Evolutionary conservation across 2,797 vertebrate genomes (phyloP).

Genomic region (Hippopotamyrus pictus): DNA sequence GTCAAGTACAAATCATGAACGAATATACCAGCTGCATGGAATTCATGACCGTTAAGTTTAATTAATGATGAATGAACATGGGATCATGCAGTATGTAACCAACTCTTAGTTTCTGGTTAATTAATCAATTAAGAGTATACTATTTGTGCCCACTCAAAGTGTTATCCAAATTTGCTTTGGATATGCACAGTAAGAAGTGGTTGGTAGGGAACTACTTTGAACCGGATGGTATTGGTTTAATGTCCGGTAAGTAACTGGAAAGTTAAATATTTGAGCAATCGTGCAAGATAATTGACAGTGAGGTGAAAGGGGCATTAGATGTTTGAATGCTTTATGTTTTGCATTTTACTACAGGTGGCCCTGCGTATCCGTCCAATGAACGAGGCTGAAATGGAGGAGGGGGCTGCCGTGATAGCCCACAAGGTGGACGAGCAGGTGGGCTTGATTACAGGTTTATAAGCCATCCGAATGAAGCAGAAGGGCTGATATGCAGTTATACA

Average conservation of each 20-base stretch:
- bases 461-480: not conserved
- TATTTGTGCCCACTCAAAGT: not conserved
- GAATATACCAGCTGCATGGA: not conserved
- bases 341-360: conserved; percentile 37
- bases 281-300: not conserved
- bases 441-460: not conserved
- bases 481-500: not conserved
- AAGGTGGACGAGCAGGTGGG: conserved; percentile 54
- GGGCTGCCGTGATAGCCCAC: conserved; percentile 40
- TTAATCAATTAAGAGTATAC: not conserved
- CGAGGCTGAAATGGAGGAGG: conserved; percentile 44
- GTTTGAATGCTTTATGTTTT: not conserved
- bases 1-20: not conserved
- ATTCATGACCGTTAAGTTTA: not conserved
- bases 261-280: not conserved
- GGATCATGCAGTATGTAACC: not conserved
- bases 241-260: not conserved
- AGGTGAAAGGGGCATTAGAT: not conserved
- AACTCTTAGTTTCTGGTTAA: not conserved
- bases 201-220: not conserved
- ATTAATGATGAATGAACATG: not conserved
- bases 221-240: not conserved
- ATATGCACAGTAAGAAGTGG: not conserved
- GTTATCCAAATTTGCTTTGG: not conserved
- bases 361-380: conserved; percentile 46